Conservation (phyloP, 2,113 vertebrate genomes). For the Silurus meridionalis region DNA sequence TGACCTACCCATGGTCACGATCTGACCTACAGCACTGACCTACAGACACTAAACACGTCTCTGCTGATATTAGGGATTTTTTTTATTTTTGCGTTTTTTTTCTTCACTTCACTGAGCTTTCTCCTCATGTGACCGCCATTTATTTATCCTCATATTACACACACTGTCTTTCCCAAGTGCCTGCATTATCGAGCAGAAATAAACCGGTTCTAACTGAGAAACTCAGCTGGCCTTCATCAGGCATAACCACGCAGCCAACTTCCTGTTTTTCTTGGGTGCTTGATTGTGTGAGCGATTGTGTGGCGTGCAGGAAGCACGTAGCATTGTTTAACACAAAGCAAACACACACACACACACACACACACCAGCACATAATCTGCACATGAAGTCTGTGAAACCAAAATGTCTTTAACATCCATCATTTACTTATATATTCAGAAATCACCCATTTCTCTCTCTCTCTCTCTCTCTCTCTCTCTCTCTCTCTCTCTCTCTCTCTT, state of each 20-base stretch:
- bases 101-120: neutral
- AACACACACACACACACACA: neutral
- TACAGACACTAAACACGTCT: neutral
- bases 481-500: neutral
- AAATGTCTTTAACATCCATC: no score
- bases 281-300: neutral
- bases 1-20: neutral
- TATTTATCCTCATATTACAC: neutral
- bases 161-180: neutral
- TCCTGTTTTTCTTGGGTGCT: conserved; percentile 5
- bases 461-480: neutral
- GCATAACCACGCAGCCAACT: neutral
- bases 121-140: neutral
- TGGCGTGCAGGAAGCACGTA: neutral
- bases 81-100: neutral
- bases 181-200: neutral
- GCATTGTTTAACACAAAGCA: neutral
- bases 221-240: neutral
- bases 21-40: no score
- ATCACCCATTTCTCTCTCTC: neutral
- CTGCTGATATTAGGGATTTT: neutral
- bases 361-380: neutral
- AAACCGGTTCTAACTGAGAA: neutral
- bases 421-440: neutral
- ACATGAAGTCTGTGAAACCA: no score